These are phyloP conservation scores for Nesometra sesokonis DNA, from an alignment of 35 echinoderm and acorn worm species.

Conservation along the genomic window DNA sequence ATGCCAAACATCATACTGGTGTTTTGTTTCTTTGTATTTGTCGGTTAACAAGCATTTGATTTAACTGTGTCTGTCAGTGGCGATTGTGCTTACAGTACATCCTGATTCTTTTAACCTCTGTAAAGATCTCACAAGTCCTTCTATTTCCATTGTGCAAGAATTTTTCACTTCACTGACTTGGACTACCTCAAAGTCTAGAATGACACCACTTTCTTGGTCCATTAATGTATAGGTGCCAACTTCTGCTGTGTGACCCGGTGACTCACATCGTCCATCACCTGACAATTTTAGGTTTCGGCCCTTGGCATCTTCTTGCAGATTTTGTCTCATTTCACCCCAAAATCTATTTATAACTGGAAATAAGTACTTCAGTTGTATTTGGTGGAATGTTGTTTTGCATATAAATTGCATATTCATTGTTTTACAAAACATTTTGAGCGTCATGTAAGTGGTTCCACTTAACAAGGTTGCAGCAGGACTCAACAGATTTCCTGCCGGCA, in stretches of 20 bases:
- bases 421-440: conserved; percentile 2
- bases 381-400: not conserved
- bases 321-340: not conserved
- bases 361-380: not conserved
- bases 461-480: conserved; percentile 33
- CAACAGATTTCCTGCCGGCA: conserved; percentile 42
- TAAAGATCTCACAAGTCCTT: conserved; percentile 8
- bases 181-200: conserved; percentile 20
- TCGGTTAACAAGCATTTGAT: conserved; percentile 17
- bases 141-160: conserved; percentile 42
- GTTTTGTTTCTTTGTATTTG: conserved; percentile 22
- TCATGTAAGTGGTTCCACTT: conserved; percentile 1
- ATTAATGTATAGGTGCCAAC: too few species aligned
- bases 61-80: conserved; percentile 37
- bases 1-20: conserved; percentile 56
- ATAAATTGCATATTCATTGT: conserved; percentile 21
- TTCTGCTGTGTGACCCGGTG: conserved; percentile 52
- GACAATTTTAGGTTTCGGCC: not conserved
- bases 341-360: conserved; percentile 11
- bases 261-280: conserved; percentile 59
- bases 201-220: too few species aligned
- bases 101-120: not conserved
- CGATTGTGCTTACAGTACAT: not conserved
- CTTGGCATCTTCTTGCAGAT: not conserved
- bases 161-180: conserved; percentile 38